Evolutionary conservation across 1,140 invertebrate species (phyloP), one percentile per base, ranked within the genome.

Genomic region (Habropoda laboriosa): DNA sequence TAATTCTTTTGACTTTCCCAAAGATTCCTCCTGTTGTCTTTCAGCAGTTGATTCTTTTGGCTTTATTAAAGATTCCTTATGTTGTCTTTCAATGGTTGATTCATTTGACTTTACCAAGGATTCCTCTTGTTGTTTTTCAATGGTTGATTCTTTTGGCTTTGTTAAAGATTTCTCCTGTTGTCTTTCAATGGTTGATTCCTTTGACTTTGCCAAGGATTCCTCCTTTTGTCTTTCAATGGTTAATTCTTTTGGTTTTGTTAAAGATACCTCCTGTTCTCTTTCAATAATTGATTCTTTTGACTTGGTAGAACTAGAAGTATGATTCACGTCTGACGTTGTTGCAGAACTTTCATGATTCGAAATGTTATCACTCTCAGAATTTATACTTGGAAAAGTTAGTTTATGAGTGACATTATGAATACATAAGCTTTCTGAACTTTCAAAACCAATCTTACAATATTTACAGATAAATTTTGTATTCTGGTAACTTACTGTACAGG

Each of bases 361-460:
- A 32, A 32, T 35, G 21, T 61, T 2, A 12, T 51, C 16, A 13
- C 2, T n/a, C 4, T 42, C 12, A 40, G 3, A 16, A 18, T 2
- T 7, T 16, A 3, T 10, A 3, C 2, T 7, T 35, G n/a, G 10
- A 6, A 0, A 6, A 7, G 6, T 21, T 67, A 3, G 0, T 2
- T 45, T 30, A 45, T 76, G 73, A 35, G 24, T 57, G 12, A 16
- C 1, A 35, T 7, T 7, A 18, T 78, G 75, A 0, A 71, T 35
- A 0, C 2, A 0, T 42, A 68, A 13, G 0, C 0, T 38, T 24
- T 27, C 3, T 63, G 12, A 16, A 6, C 60, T 64, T 0, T 86
- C 71, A 63, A 88, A 89, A 21, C 76, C 81, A 51, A 86, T n/a
- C 21, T 84, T 77, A 64, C 90, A 91, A 1, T 57, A 4, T 10